Evolutionary conservation across 2,888 invertebrate species (phyloP), one percentile per base, ranked within the genome.

Genomic region (Dascillus cervinus): DNA sequence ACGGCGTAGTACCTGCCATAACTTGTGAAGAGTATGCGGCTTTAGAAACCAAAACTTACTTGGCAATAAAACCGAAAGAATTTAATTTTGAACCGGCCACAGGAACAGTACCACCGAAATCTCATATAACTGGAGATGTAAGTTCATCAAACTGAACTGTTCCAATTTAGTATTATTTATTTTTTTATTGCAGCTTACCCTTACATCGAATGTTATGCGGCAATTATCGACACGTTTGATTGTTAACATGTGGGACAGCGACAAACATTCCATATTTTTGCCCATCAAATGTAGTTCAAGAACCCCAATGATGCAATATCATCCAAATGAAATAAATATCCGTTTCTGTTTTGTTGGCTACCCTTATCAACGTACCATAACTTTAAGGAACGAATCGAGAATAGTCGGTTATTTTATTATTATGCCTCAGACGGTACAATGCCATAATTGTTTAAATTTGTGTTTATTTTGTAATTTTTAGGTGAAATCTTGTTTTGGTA

Each of bases 261-360:
- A 72, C 30, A 68, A 71, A 30, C 68, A 73, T 14, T 69, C 72
- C 1, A 60, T 74, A 22, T 52, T 60, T 1, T 47, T 79, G 10
- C 72, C 74, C 0, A 60, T 79, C 3, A 62, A 50, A 11, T 75
- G 69, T 47, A 59, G 65, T 22, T 73, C 73, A 1, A 58, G 59
- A 42, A 65, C 70, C 2, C 75, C 79, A 0, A 43, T 56, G 4
- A 59, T 79, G 3, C 50, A 53, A 4, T 62, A 66, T 22, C 59
- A 60, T 1, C 75, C 75, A 0, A 47, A 62, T 0, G 70, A 73
- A 23, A 66, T 79, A 5, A 63, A 62, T 10, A 54, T 77, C 22
- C 61, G 69, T 39, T 74, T 72, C 29, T 76, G 76, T 46, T 79
- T 77, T 47, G 46, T 79, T 10, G 71, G 75, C 44, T 73, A 63